phyloP scores from a whole-genome alignment of 1,140 invertebrate species.

The Medauroidea extradentata region DNA sequence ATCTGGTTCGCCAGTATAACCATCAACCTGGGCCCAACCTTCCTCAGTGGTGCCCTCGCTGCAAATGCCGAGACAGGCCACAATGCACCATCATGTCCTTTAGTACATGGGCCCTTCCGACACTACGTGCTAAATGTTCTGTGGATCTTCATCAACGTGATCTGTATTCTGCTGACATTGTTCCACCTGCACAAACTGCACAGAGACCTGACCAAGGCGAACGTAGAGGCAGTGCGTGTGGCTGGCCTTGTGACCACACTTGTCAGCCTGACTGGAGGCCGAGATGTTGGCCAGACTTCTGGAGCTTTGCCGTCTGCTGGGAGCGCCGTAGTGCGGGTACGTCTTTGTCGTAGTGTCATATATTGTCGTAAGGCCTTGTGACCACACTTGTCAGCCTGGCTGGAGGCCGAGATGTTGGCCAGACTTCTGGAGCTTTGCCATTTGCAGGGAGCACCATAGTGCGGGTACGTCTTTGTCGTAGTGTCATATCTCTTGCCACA shows the following conservation, averaged over 20 bases:
- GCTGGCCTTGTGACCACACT: constrained; percentile 69
- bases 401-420: constrained; percentile 40
- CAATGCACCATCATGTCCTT: constrained; percentile 72
- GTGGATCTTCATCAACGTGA: constrained; percentile 84
- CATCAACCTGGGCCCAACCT: constrained; percentile 87
- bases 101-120: constrained; percentile 58
- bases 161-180: constrained; percentile 79
- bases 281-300: not conserved
- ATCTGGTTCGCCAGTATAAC: constrained; percentile 89
- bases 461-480: no score
- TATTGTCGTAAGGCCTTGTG: no score
- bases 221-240: constrained; percentile 64
- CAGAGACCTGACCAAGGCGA: constrained; percentile 73
- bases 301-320: no score
- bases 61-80: constrained; percentile 74
- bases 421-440: no score
- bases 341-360: no score
- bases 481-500: no score
- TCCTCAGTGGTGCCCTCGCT: constrained; percentile 77
- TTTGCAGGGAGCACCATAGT: no score
- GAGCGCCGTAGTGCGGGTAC: no score
- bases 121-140: constrained; percentile 86
- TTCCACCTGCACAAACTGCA: constrained; percentile 82
- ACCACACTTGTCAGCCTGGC: constrained; percentile 70
- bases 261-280: constrained; percentile 63